phyloP scores from a whole-genome alignment of 2,113 vertebrate species.

The Todiramphus chloris region DNA sequence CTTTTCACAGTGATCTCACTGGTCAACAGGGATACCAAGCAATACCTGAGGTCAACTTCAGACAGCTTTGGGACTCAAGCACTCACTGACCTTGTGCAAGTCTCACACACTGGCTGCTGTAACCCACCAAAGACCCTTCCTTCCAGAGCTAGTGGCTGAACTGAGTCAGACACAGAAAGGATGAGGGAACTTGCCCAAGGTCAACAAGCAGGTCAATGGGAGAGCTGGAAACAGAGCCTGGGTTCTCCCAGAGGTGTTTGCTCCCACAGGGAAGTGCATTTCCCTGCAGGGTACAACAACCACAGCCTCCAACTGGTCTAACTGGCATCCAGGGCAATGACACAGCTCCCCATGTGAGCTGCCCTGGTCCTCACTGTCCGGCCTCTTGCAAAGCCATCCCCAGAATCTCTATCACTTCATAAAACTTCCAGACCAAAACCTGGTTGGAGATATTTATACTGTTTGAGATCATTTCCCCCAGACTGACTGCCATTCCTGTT shows the following conservation, averaged over 20 bases:
- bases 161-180: too few species aligned
- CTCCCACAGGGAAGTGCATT: neutral
- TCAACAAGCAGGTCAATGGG: neutral
- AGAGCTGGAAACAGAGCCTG: neutral
- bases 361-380: neutral
- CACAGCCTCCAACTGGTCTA: accelerated
- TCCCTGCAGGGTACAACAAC: neutral
- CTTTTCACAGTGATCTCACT: neutral
- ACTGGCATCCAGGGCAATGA: neutral
- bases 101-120: accelerated
- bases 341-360: neutral
- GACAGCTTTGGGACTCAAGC: neutral
- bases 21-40: too few species aligned
- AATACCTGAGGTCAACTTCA: neutral
- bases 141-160: neutral
- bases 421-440: neutral
- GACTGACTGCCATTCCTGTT: neutral
- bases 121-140: neutral
- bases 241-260: accelerated
- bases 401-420: neutral
- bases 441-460: neutral
- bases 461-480: constrained; percentile 21
- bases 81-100: accelerated
- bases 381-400: neutral
- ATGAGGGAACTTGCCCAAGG: neutral